Base-by-base conservation (phyloP, 2,888 invertebrate species). In the Euzophera pinguis region DNA sequence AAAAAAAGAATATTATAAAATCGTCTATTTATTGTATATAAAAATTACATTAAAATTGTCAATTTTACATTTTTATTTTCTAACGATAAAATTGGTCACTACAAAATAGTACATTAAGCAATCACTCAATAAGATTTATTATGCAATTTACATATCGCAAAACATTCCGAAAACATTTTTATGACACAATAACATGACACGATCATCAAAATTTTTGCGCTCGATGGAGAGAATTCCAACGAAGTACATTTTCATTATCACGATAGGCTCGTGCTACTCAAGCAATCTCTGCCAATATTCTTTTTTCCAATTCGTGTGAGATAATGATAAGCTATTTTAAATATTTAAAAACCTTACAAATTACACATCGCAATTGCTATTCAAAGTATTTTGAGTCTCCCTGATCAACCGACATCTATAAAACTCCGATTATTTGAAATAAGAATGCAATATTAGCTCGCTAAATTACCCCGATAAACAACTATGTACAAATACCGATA, bases 11-110 rank as follows among this genome's bases (percentile, higher is more conserved):
- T 78, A 75, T 68, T 89, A 90, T 82, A 90, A 89, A 90, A 89
- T 78, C 78, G 79, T 87, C 87, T 89, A 90, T 90, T 91, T 88
- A 89, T 87, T 90, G 89, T 90, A 89, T 88, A 90, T 87, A 90
- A 90, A 89, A 89, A 85, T 89, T 88, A 89, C 90, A 87, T 89
- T 88, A 86, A 87, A 89, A 88, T 89, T 87, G 86, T 88, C 87
- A 87, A 87, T 85, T 88, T 88, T 88, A 89, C 87, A 85, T 75
- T 78, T 81, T 71, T 71, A 63, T 54, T 55, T 77, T 72, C 83
- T 86, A 86, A 79, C 78, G 75, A 81, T 85, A 88, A 86, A 89
- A 88, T 90, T 90, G 89, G 89, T 90, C 88, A 85, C 89, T 90
- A 89, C 89, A 86, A 89, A 88, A 85, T 88, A 88, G 84, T 88